Evolutionary conservation across 1,140 invertebrate genomes (phyloP), one percentile per base, ranked within the genome.

Genomic region (Lordiphosa stackelbergi): DNA sequence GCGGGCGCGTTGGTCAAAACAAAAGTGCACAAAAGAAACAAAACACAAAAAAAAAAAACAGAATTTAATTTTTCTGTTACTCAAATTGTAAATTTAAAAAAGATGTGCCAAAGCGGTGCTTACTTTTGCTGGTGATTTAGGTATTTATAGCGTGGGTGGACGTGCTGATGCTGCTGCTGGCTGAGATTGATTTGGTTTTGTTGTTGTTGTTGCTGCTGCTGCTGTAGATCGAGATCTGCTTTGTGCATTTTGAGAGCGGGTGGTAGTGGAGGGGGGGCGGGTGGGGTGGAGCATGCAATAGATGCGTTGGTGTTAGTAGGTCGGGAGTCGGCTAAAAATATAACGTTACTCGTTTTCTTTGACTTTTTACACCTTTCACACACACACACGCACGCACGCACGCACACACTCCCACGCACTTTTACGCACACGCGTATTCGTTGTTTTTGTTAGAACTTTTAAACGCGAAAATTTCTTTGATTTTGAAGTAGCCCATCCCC

Each of bases 351-450:
- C 69, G 64, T 73, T 69, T 71, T 62, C 48, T 56, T 66, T 34
- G 5, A 24, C 22, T 24, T 66, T 79, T 79, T 79, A 79, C 74
- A 79, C 74, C 74, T 79, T 79, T 70, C 57, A 62, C 70, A 79
- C 74, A 79, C 57, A 62, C 70, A 79, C 74, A 79, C 74, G 73
- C 74, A 73, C 57, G 57, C 70, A 79, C 74, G 79, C 74, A 19
- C 19, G 73, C 74, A 73, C 69, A 31, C 28, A 31, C 28, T 31
- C 28, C 56, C 69, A 73, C 69, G 69, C 69, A 73, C 63, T 62
- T 68, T 66, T 31, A 72, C 69, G 64, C 58, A 43, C 69, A 66
- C 64, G 53, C 64, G 57, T 42, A 16, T 10, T 16, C 40, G 40
- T 42, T 10, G 40, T 47, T 52, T 53, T 31, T 35, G 34, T 40